Percentiles rank a stretch among this genome's conserved stretches.
Conservation (phyloP, 2,888 invertebrate species). For the Apodemia mormo region DNA sequence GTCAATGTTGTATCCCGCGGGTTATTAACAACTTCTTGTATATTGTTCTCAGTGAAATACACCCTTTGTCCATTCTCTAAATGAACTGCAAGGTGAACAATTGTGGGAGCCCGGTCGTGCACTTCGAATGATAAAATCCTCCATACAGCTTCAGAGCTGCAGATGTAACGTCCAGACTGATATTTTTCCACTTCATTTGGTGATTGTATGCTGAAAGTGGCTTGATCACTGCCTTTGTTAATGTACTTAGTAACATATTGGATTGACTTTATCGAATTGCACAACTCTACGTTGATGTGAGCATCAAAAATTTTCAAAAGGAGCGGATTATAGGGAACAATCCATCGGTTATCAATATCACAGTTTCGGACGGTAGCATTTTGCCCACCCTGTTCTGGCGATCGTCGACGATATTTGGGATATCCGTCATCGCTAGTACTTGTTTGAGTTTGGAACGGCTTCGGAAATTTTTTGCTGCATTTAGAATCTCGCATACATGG, state of each 20-base stretch:
- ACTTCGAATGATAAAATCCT: background rate
- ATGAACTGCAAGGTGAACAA: conserved; percentile 14
- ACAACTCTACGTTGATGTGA: conserved; percentile 38
- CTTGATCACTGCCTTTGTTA: conserved; percentile 36
- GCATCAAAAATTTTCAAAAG: conserved; percentile 35
- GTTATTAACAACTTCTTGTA: conserved; percentile 1
- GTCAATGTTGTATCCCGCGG: conserved; percentile 9
- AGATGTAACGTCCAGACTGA: conserved; percentile 35
- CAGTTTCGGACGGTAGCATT: conserved; percentile 30
- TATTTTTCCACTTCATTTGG: conserved; percentile 36
- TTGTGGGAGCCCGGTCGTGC: conserved; percentile 2
- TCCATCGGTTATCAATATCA: conserved; percentile 39
- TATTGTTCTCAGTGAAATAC: conserved; percentile 7
- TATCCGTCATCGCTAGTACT: conserved; percentile 39
- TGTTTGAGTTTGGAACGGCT: conserved; percentile 35
- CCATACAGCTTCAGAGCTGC: conserved; percentile 23
- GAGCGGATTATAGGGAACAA: conserved; percentile 35
- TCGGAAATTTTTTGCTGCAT: conserved; percentile 38
- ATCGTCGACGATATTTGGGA: conserved; percentile 39
- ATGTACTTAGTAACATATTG: conserved; percentile 36
- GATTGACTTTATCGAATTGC: conserved; percentile 34
- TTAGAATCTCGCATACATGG: conserved; percentile 38
- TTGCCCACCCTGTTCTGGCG: conserved; percentile 35
- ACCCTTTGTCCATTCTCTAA: conserved; percentile 11
- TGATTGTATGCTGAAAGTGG: conserved; percentile 35